These are phyloP conservation scores for Chironomus striatipennis DNA, from an alignment of 1,140 invertebrate species.

Conservation along the genomic window DNA sequence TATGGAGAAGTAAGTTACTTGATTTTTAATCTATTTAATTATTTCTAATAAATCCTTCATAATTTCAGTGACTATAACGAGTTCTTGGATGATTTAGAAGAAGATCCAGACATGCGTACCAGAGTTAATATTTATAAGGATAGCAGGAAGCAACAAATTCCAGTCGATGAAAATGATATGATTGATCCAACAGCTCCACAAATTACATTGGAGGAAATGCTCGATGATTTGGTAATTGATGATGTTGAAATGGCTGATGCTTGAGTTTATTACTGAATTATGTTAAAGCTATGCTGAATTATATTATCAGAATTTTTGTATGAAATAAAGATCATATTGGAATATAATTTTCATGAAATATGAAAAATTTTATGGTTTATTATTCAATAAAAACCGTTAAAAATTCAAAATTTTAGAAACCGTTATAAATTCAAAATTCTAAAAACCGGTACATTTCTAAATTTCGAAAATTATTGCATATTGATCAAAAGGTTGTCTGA, in stretches of 20 bases:
- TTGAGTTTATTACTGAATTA: slow-evolving; percentile 26
- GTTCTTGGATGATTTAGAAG: slow-evolving; percentile 96
- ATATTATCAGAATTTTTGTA: too few relatives aligned
- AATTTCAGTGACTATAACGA: slow-evolving; percentile 79
- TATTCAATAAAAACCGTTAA: too few relatives aligned
- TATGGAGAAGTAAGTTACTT: slow-evolving; percentile 56
- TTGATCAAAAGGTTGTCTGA: too few relatives aligned
- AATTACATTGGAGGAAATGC: slow-evolving; percentile 94
- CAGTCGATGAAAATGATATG: slow-evolving; percentile 55
- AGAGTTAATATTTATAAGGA: slow-evolving; percentile 93
- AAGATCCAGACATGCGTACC: slow-evolving; percentile 78
- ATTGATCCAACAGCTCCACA: slow-evolving; percentile 64
- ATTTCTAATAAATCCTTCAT: slow-evolving; percentile 28
- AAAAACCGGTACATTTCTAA: too few relatives aligned
- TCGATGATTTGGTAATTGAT: slow-evolving; percentile 84
- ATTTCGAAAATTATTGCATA: too few relatives aligned
- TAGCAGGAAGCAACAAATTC: slow-evolving; percentile 46
- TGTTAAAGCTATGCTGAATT: too few relatives aligned
- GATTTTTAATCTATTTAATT: slow-evolving; percentile 17
- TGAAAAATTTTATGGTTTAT: too few relatives aligned
- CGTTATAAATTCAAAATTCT: too few relatives aligned
- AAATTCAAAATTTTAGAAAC: too few relatives aligned
- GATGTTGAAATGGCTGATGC: slow-evolving; percentile 61
- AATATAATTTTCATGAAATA: too few relatives aligned
- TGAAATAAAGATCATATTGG: too few relatives aligned